Percentiles rank a stretch among this genome's conserved stretches.
Evolutionary conservation across 2,888 invertebrate genomes (phyloP).

Genomic region (Ypsolopha scabrella): DNA sequence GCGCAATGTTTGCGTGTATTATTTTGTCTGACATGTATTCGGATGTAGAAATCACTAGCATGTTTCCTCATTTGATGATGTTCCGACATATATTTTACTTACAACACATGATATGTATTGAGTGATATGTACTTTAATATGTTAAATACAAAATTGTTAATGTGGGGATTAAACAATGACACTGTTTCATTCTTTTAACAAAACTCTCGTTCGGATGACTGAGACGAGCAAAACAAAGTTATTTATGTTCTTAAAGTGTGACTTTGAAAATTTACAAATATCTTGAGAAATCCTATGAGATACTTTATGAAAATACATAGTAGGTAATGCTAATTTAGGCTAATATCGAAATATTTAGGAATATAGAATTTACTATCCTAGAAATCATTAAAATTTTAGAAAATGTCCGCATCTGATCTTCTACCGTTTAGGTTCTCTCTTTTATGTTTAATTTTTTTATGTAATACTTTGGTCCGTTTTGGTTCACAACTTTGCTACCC

Average conservation of each 20-base stretch:
- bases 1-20: neutral
- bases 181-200: neutral
- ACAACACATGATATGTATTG: constrained; percentile 29
- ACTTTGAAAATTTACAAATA: no score
- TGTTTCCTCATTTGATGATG: neutral
- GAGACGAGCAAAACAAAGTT: neutral
- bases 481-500: constrained; percentile 22
- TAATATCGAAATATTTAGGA: neutral
- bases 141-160: no score
- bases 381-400: neutral
- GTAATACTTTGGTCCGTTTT: constrained; percentile 2
- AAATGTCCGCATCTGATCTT: neutral
- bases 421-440: neutral
- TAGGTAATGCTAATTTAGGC: neutral
- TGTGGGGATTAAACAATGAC: constrained; percentile 12
- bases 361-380: neutral
- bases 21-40: neutral
- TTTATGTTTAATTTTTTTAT: neutral
- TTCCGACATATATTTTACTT: neutral
- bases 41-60: neutral
- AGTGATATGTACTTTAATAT: constrained; percentile 22
- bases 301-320: neutral
- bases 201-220: neutral
- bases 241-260: no score
- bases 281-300: neutral